phyloP scores from a whole-genome alignment of 2,113 vertebrate species.

The Ciconia stormi region DNA sequence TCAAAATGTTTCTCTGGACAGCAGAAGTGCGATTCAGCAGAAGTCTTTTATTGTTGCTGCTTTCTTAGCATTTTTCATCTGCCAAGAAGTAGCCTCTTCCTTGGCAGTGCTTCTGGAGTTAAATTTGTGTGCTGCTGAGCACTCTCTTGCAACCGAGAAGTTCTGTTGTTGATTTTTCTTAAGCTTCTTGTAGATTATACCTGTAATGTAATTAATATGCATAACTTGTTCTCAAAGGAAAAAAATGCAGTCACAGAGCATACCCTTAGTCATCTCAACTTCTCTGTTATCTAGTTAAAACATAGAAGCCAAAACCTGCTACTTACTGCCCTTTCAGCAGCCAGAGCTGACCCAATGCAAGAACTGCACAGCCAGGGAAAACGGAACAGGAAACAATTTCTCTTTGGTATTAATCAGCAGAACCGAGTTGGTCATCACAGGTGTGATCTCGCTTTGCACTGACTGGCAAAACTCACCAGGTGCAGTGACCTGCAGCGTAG shows the following conservation, averaged over 20 bases:
- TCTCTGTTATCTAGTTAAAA: neutral
- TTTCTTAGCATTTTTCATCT: neutral
- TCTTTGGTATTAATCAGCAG: neutral
- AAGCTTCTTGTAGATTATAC: neutral
- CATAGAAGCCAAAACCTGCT: neutral
- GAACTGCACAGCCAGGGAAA: neutral
- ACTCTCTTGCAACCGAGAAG: neutral
- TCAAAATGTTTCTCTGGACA: neutral
- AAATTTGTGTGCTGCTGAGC: neutral
- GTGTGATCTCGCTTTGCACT: neutral
- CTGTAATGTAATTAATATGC: neutral
- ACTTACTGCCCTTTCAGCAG: neutral
- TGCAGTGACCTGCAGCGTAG: rapidly evolving
- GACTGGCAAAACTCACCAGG: rapidly evolving
- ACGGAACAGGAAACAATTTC: neutral
- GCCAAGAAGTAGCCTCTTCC: neutral
- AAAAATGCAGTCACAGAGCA: neutral
- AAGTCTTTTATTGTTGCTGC: neutral
- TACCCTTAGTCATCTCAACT: neutral
- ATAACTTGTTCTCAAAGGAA: neutral
- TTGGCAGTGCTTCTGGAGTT: neutral
- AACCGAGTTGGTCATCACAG: neutral
- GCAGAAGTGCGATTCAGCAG: neutral
- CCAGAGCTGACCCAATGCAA: neutral
- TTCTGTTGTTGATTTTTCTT: neutral